Evolutionary conservation across 2,797 vertebrate genomes (phyloP).

Genomic region (Cossypha heuglini): DNA sequence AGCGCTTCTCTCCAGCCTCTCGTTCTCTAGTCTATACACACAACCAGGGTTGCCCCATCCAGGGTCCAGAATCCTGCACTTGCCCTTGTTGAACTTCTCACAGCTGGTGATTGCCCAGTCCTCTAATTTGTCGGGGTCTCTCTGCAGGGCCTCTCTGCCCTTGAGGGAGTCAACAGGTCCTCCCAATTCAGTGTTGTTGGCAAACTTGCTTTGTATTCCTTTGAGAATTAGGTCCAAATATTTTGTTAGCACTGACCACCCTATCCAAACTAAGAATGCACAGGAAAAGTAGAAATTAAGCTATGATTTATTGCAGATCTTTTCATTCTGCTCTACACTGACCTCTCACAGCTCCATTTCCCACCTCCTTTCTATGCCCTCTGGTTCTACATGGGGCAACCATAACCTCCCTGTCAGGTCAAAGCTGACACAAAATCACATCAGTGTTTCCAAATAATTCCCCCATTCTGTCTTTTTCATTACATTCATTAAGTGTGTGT

Average conservation of each 20-base stretch:
- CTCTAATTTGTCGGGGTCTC: rapidly evolving
- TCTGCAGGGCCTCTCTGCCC: not conserved
- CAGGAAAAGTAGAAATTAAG: not conserved
- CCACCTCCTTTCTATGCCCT: not conserved
- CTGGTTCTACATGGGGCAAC: not conserved
- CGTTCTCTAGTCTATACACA: rapidly evolving
- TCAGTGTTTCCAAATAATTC: not conserved
- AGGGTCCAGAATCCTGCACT: not conserved
- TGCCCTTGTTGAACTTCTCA: not conserved
- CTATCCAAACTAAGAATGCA: not conserved
- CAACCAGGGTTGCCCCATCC: not conserved
- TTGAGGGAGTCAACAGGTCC: not conserved
- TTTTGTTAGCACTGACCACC: not conserved
- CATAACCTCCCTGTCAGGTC: not conserved
- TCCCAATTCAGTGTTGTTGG: not conserved
- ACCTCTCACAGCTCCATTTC: not conserved
- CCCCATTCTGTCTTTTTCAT: not conserved
- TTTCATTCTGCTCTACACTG: not conserved
- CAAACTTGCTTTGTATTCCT: not conserved
- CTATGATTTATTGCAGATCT: not conserved
- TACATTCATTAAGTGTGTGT: not conserved
- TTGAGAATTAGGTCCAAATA: not conserved
- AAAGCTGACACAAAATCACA: not conserved
- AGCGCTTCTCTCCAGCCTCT: not conserved
- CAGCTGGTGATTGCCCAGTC: not conserved